Conservation (phyloP, 2,888 invertebrate genomes). For the Cerastoderma edule region DNA sequence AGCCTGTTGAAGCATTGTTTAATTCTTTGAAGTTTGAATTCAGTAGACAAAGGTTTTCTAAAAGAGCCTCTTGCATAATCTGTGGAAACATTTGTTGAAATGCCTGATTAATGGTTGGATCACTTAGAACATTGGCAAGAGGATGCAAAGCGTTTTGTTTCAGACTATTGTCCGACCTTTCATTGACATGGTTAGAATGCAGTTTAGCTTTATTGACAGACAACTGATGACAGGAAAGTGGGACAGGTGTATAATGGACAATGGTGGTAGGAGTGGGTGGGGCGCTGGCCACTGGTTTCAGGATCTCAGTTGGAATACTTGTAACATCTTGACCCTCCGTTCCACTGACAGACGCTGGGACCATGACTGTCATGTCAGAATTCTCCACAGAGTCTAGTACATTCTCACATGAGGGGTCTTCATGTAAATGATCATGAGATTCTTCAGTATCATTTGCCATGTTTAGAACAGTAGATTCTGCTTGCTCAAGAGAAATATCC, state of each 20-base stretch:
- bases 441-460: too few relatives aligned
- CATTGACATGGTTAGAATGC: slow-evolving; percentile 29
- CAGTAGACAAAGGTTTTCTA: slow-evolving; percentile 36
- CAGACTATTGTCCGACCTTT: slow-evolving; percentile 2
- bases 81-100: slow-evolving; percentile 61
- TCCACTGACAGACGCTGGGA: too few relatives aligned
- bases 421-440: too few relatives aligned
- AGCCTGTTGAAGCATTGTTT: not conserved
- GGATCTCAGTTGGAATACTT: not conserved
- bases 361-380: too few relatives aligned
- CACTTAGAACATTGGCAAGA: slow-evolving; percentile 50
- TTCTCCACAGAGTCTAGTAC: too few relatives aligned
- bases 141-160: slow-evolving; percentile 40
- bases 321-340: not conserved
- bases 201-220: slow-evolving; percentile 51
- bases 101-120: slow-evolving; percentile 45
- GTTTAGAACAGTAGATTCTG: not conserved
- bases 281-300: slow-evolving; percentile 44
- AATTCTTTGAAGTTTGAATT: slow-evolving; percentile 8
- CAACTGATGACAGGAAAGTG: slow-evolving; percentile 51
- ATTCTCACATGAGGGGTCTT: too few relatives aligned
- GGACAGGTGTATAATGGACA: slow-evolving; percentile 57
- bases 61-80: slow-evolving; percentile 50
- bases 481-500: slow-evolving; percentile 3
- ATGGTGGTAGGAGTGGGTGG: slow-evolving; percentile 53